These are phyloP conservation scores for Acanthosoma haemorrhoidale DNA, from an alignment of 2,888 invertebrate species.

Conservation along the genomic window DNA sequence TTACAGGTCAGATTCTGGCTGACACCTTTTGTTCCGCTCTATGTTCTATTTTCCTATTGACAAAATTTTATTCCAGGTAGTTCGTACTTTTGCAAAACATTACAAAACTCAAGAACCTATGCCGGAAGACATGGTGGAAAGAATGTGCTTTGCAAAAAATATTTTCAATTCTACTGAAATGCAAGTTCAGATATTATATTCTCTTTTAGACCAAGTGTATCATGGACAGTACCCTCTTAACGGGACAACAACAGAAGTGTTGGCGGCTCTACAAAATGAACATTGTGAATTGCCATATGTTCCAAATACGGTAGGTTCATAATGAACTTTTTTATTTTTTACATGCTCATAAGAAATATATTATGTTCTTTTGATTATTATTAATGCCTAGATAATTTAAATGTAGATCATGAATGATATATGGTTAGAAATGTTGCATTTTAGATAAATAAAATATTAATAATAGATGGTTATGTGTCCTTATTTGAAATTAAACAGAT, in stretches of 20 bases:
- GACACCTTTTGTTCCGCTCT: too few relatives aligned
- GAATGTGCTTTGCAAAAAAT: constrained; percentile 78
- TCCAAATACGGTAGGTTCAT: constrained; percentile 72
- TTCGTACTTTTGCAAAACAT: constrained; percentile 81
- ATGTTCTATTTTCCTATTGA: too few relatives aligned
- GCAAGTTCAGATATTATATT: constrained; percentile 80
- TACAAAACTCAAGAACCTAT: constrained; percentile 81
- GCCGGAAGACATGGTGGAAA: constrained; percentile 70
- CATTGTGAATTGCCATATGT: constrained; percentile 86
- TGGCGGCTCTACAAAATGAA: constrained; percentile 68
- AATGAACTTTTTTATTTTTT: too few relatives aligned
- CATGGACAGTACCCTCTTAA: constrained; percentile 59
- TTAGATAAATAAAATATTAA: too few relatives aligned
- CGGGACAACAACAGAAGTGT: constrained; percentile 62
- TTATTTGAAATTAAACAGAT: too few relatives aligned
- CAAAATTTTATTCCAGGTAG: constrained; percentile 60
- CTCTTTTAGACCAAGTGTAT: constrained; percentile 84
- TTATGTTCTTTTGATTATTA: too few relatives aligned
- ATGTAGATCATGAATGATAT: neutral
- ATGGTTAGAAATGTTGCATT: too few relatives aligned
- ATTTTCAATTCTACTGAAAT: constrained; percentile 85
- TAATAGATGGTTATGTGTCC: too few relatives aligned
- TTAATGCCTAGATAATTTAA: neutral
- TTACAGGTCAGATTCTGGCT: too few relatives aligned
- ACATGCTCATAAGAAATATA: too few relatives aligned